phyloP scores from a whole-genome alignment of 2,888 invertebrate species.

The Maniola hyperantus region DNA sequence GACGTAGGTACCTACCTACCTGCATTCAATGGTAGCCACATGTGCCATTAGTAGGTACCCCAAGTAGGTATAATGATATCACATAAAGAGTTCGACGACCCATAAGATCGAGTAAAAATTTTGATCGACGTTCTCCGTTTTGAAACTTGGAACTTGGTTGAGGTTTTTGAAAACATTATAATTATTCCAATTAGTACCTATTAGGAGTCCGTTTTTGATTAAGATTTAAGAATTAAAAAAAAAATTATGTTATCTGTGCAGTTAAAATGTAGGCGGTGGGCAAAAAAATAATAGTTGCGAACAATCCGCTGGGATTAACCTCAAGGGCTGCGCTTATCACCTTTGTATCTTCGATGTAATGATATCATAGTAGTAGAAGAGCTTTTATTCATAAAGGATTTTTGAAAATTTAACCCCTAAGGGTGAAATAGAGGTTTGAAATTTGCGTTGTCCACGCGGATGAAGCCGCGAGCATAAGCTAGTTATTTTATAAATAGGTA shows the following conservation, averaged over 20 bases:
- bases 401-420: too few species aligned
- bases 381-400: too few species aligned
- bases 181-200: too few species aligned
- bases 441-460: too few species aligned
- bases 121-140: not conserved
- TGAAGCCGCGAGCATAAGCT: too few species aligned
- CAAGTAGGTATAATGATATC: not conserved
- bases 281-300: not conserved
- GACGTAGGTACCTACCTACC: too few species aligned
- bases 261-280: not conserved
- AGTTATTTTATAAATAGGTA: too few species aligned
- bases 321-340: not conserved
- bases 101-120: constrained; percentile 2
- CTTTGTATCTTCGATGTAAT: constrained; percentile 31
- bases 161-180: not conserved
- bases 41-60: not conserved
- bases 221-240: too few species aligned
- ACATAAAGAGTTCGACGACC: constrained; percentile 5
- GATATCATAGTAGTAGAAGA: too few species aligned
- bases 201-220: not conserved
- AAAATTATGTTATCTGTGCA: not conserved
- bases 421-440: too few species aligned
- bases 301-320: too few species aligned
- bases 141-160: too few species aligned
- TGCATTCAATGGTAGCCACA: not conserved